These are phyloP conservation scores for Halisarca cf. caerulea DNA, from an alignment of 37 sponge, comb jelly and placozoan species.

Conservation along the genomic window DNA sequence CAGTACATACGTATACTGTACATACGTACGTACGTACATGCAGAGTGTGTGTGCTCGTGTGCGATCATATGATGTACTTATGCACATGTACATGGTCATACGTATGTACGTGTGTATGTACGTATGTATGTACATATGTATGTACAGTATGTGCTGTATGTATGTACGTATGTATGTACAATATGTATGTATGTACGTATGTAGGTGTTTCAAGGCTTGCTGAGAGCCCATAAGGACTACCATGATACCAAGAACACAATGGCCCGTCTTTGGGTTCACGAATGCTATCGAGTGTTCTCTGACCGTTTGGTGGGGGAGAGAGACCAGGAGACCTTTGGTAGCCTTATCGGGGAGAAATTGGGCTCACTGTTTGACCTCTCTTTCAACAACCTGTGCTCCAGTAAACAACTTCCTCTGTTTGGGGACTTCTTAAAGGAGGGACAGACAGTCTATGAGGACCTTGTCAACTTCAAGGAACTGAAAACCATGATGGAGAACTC, in stretches of 20 bases:
- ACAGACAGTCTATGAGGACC: conserved; percentile 92
- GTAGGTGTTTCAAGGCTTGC: conserved; percentile 95
- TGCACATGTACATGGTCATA: not conserved
- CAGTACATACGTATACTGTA: no score
- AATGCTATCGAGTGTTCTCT: conserved; percentile 96
- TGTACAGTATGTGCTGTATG: not conserved
- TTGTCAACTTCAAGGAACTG: conserved; percentile 81
- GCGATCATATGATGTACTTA: no score
- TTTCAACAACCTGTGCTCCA: conserved; percentile 91
- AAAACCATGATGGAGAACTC: conserved; percentile 91
- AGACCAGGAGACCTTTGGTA: conserved; percentile 84
- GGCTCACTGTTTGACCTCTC: conserved; percentile 92
- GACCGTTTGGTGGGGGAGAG: conserved; percentile 93
- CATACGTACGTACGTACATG: no score
- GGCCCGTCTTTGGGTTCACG: conserved; percentile 97
- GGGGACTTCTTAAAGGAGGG: conserved; percentile 85
- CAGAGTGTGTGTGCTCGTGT: conserved; percentile 9
- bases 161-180: not conserved
- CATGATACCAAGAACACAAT: conserved; percentile 93
- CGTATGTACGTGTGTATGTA: not conserved
- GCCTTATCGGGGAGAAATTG: conserved; percentile 87
- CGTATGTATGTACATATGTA: not conserved
- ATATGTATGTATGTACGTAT: not conserved
- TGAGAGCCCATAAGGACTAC: conserved; percentile 97
- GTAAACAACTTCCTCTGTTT: conserved; percentile 87